Evolutionary conservation across 2,888 invertebrate species (phyloP).

Genomic region (Colostygia pectinataria): DNA sequence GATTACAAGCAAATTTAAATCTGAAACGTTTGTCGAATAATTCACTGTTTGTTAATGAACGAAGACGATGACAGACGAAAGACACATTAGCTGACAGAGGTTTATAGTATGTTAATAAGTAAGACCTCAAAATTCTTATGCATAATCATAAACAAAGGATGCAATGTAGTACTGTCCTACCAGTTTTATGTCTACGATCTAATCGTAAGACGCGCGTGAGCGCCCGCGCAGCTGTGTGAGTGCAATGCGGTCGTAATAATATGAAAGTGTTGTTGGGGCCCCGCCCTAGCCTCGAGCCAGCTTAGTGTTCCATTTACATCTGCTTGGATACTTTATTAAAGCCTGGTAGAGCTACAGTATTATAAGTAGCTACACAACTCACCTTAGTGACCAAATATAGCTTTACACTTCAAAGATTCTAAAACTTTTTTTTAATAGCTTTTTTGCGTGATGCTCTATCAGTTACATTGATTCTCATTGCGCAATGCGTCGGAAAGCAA

Average conservation of each 20-base stretch:
- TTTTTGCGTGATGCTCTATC: too few species aligned
- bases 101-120: too few species aligned
- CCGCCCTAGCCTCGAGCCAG: slow-evolving; percentile 79
- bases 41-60: too few species aligned
- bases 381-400: background rate
- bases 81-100: too few species aligned
- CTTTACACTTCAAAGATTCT: background rate
- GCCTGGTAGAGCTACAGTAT: slow-evolving; percentile 56
- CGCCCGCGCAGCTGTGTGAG: slow-evolving; percentile 51
- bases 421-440: too few species aligned
- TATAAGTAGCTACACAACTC: slow-evolving; percentile 15
- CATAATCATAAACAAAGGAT: too few species aligned
- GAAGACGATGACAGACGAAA: too few species aligned
- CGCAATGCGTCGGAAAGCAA: too few species aligned
- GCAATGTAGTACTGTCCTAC: background rate
- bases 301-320: slow-evolving; percentile 79
- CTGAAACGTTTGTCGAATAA: too few species aligned
- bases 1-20: too few species aligned
- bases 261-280: slow-evolving; percentile 81
- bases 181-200: slow-evolving; percentile 38
- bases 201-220: slow-evolving; percentile 45
- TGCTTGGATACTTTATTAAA: slow-evolving; percentile 78
- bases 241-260: slow-evolving; percentile 74
- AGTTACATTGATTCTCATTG: too few species aligned
- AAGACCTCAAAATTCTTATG: too few species aligned